Evolutionary conservation across 2,888 invertebrate species (phyloP).

Genomic region (Macrophya alboannulata): DNA sequence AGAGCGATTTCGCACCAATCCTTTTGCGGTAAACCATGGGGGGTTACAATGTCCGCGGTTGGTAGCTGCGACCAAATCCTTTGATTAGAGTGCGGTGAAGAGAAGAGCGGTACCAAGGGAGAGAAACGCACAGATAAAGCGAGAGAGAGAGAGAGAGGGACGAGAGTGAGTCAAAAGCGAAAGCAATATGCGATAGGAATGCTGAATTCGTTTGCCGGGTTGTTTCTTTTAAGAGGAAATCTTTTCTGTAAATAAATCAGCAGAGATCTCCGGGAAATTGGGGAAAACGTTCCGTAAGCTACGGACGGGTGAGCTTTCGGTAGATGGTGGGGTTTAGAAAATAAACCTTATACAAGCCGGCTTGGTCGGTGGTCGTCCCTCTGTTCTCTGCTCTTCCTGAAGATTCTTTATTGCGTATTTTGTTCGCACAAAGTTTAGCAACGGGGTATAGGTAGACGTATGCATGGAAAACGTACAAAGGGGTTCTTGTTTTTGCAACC

Average conservation of each 20-base stretch:
- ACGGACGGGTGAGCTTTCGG: conserved; percentile 49
- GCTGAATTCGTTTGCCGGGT: conserved; percentile 41
- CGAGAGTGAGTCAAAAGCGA: background rate
- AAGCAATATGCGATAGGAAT: conserved; percentile 54
- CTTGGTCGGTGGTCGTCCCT: conserved; percentile 16
- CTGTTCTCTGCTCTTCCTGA: conserved; percentile 15
- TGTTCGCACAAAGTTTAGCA: conserved; percentile 18
- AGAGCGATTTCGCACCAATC: background rate
- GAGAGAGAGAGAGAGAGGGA: too few relatives aligned
- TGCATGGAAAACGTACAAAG: conserved; percentile 17
- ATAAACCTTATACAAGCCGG: conserved; percentile 44
- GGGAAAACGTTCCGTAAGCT: conserved; percentile 56
- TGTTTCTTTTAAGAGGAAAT: conserved; percentile 53
- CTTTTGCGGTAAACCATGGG: background rate
- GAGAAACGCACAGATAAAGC: background rate
- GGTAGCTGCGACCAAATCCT: conserved; percentile 18
- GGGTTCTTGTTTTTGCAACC: background rate
- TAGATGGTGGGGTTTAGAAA: conserved; percentile 44
- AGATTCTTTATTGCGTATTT: conserved; percentile 53
- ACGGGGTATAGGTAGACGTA: background rate
- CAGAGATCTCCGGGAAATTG: conserved; percentile 57
- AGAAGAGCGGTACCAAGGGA: conserved; percentile 4
- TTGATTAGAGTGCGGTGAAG: conserved; percentile 40
- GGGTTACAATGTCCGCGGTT: conserved; percentile 9
- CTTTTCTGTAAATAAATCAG: conserved; percentile 58